Conservation (phyloP, 1,140 invertebrate species). For the Orchestia grillus region DNA sequence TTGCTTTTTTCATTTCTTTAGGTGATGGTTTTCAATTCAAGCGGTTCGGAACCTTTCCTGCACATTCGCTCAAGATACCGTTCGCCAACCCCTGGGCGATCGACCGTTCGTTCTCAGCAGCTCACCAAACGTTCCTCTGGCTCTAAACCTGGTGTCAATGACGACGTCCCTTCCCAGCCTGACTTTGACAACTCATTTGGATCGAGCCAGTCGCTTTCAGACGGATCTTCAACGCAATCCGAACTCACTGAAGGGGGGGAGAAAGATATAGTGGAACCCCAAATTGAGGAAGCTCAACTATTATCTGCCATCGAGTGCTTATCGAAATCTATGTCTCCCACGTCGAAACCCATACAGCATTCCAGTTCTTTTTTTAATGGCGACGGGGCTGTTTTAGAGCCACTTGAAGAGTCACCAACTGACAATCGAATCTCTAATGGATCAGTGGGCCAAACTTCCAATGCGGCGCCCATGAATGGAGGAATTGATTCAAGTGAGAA, state of each 20-base stretch:
- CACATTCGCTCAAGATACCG: conserved; percentile 82
- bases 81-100: conserved; percentile 73
- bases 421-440: conserved; percentile 24
- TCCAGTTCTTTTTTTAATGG: not conserved
- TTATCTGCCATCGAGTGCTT: conserved; percentile 4
- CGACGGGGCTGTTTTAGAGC: not conserved
- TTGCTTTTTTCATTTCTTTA: conserved; percentile 68
- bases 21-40: conserved; percentile 71
- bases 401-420: conserved; percentile 36
- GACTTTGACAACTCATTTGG: conserved; percentile 58
- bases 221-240: conserved; percentile 64
- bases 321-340: conserved; percentile 14
- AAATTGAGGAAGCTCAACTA: not conserved
- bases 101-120: conserved; percentile 61
- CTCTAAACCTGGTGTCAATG: conserved; percentile 58
- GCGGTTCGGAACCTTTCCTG: conserved; percentile 75
- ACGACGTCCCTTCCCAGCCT: conserved; percentile 62
- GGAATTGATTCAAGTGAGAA: not conserved
- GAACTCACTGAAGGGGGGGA: conserved; percentile 26
- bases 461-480: not conserved
- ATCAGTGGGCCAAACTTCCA: not conserved
- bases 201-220: conserved; percentile 62
- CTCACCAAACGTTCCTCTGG: conserved; percentile 61
- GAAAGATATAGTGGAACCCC: not conserved
- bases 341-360: not conserved